These are phyloP conservation scores for Tenrec ecaudatus DNA, from an alignment of 2,113 vertebrate genomes.

Conservation along the genomic window DNA sequence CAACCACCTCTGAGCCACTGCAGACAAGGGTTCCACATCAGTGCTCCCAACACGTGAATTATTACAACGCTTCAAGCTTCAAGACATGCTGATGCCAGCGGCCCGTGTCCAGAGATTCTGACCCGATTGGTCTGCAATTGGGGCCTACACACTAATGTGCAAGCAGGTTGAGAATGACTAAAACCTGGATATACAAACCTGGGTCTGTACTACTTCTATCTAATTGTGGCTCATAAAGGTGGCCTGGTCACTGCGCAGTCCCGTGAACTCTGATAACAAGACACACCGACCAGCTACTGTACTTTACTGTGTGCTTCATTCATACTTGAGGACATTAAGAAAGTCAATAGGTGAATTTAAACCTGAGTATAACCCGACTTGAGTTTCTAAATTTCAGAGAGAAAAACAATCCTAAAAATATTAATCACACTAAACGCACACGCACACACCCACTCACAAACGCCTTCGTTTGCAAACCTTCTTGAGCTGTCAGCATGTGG, in stretches of 20 bases:
- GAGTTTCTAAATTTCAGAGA: conserved; percentile 6
- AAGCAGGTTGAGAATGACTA: neutral
- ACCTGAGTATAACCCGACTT: neutral
- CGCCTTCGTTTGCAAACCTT: conserved; percentile 89
- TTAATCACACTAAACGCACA: conserved; percentile 31
- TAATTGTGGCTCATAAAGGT: neutral
- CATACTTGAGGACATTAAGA: neutral
- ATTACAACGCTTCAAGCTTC: neutral
- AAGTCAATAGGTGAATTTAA: neutral
- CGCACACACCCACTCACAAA: conserved; percentile 15
- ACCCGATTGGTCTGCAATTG: neutral
- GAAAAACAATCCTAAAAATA: neutral
- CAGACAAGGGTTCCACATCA: neutral
- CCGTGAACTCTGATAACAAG: neutral
- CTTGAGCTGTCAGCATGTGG: conserved; percentile 99
- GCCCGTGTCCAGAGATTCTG: neutral
- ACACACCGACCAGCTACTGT: neutral
- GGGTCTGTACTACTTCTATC: neutral
- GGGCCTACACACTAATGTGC: neutral
- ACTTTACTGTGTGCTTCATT: neutral
- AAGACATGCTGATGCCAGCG: neutral
- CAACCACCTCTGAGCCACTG: neutral
- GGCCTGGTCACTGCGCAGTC: neutral
- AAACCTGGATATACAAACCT: neutral
- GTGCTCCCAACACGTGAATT: neutral